These are phyloP conservation scores for Sthenelais limicola DNA, from an alignment of 2,888 invertebrate genomes.

Conservation along the genomic window DNA sequence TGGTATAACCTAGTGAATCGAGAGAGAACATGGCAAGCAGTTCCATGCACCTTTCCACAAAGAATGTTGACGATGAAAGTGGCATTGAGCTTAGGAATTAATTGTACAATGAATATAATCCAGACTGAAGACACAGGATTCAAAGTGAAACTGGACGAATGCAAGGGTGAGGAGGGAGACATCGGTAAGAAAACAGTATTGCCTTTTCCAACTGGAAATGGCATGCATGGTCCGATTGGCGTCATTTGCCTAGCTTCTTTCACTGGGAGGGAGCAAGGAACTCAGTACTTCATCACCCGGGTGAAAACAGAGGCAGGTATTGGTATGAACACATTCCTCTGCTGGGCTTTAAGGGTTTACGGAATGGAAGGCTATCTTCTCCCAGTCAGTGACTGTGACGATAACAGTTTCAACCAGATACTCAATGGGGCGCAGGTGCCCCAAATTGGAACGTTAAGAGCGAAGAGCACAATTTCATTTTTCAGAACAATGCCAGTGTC, in stretches of 20 bases:
- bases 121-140: not conserved
- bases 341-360: conserved; percentile 15
- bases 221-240: conserved; percentile 1
- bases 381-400: conserved; percentile 30
- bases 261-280: conserved; percentile 4
- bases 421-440: not conserved
- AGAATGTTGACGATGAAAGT: not conserved
- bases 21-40: not conserved
- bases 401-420: conserved; percentile 19
- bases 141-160: conserved; percentile 5
- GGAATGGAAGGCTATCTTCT: conserved; percentile 6
- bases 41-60: conserved; percentile 2
- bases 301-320: conserved; percentile 4
- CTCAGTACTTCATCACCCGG: conserved; percentile 15
- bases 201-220: too few species aligned
- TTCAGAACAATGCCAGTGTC: too few species aligned
- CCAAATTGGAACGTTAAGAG: not conserved
- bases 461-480: not conserved
- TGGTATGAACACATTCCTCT: not conserved
- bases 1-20: conserved; percentile 26
- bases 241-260: conserved; percentile 21
- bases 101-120: not conserved
- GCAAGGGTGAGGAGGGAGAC: not conserved
- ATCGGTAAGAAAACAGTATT: too few species aligned
- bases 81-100: not conserved